Base-by-base conservation (phyloP, 2,888 invertebrate species). In the Agriopis aurantiaria region DNA sequence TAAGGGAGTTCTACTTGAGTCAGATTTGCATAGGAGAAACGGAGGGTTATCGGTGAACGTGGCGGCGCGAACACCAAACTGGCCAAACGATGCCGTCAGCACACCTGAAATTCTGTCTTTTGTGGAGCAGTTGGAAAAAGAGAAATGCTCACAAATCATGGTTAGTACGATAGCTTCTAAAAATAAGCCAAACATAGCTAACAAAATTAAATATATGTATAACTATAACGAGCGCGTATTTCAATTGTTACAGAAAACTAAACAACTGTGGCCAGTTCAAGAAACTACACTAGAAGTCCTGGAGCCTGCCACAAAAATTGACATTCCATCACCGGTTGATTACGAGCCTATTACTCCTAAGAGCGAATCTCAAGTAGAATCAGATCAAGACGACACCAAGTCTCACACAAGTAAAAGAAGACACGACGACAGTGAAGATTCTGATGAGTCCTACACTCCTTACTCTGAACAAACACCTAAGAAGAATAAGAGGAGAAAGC, bases 51-150 rank as follows among this genome's bases (percentile, higher is more conserved):
- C 88, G 12, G 85, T 94, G 46, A 85, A 91, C 80, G 88, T 93
- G 68, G 82, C 83, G 53, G 78, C 85, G 68, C 83, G 82, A 48
- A 76, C 83, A 41, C 83, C 87, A 45, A 69, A 71, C 76, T 89
- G 89, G 86, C 75, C 84, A 53, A 78, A 71, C 40, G 88, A 89
- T 70, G 75, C 83, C 77, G 89, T 94, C 81, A 93, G 89, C 82
- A 95, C 95, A 40, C 95, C 95, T 8, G 94, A 94, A 66, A 90
- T 95, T 67, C 88, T 95, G 64, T 90, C 82, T 74, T 90, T 84
- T 72, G 91, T 95, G 62, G 94, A 94, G 78, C 91, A 93, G 75
- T 78, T 94, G 76, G 94, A 95, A 80, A 90, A 86, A 76, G 92
- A 93, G 75, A 90, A 90, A 80, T 82, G 80, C 74, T 76, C 87